phyloP scores from a whole-genome alignment of 2,888 invertebrate species.

The Plagodis pulveraria region DNA sequence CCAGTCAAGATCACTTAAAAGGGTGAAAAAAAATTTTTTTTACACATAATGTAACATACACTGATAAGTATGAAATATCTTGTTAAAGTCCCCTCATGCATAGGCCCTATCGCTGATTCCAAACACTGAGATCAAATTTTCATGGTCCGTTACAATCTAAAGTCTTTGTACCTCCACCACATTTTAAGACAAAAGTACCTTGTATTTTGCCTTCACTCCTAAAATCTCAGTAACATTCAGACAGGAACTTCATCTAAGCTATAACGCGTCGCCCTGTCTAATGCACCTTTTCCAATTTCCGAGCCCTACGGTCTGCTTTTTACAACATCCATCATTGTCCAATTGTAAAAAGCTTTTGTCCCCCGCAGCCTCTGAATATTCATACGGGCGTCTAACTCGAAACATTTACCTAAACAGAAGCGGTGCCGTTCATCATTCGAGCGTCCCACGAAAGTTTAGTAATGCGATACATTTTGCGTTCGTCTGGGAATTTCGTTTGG shows the following conservation, averaged over 20 bases:
- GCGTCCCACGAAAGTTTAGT: constrained; percentile 37
- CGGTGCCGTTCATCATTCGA: constrained; percentile 37
- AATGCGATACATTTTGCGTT: constrained; percentile 34
- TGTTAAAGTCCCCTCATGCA: too few species aligned
- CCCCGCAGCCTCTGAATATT: constrained; percentile 53
- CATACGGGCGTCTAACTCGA: constrained; percentile 52
- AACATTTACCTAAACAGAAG: constrained; percentile 48
- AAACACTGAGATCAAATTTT: too few species aligned
- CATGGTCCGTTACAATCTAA: too few species aligned
- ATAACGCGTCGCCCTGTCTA: constrained; percentile 30
- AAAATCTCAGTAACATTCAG: constrained; percentile 13
- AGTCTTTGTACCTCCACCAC: too few species aligned
- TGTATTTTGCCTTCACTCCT: neutral
- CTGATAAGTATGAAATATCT: too few species aligned
- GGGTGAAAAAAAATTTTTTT: too few species aligned
- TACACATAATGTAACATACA: too few species aligned
- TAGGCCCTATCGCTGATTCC: too few species aligned
- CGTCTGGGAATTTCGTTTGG: constrained; percentile 20
- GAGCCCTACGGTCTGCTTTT: constrained; percentile 65
- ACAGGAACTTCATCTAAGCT: neutral
- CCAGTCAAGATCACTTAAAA: too few species aligned
- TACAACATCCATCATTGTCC: constrained; percentile 78
- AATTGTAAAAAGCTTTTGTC: constrained; percentile 68
- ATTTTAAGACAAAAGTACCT: too few species aligned
- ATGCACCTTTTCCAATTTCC: constrained; percentile 81